These are phyloP conservation scores for Panopea generosa DNA, from an alignment of 2,888 invertebrate species.

Conservation along the genomic window DNA sequence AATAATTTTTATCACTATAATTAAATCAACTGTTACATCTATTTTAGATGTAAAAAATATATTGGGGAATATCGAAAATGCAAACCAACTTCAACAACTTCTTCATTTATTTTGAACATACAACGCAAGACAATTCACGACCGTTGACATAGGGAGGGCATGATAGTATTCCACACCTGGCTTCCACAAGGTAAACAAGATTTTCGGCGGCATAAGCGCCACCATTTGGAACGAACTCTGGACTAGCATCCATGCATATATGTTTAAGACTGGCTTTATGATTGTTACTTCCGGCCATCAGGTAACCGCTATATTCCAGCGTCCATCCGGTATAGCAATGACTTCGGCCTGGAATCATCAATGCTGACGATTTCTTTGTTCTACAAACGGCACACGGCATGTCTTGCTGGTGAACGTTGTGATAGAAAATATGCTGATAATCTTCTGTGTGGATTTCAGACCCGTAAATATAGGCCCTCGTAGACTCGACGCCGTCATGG, in stretches of 20 bases:
- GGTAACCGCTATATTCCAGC: constrained; percentile 10
- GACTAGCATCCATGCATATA: constrained; percentile 16
- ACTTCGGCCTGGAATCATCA: constrained; percentile 15
- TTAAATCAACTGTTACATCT: no score
- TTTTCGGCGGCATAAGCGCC: constrained; percentile 16
- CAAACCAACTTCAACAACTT: no score
- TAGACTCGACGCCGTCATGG: neutral
- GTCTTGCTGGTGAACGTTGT: constrained; percentile 15
- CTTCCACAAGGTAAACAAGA: constrained; percentile 15
- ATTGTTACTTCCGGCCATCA: neutral
- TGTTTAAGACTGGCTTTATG: neutral
- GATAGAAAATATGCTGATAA: neutral
- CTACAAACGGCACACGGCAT: constrained; percentile 29
- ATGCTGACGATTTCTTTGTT: neutral
- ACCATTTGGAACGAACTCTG: constrained; percentile 23
- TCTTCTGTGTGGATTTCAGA: constrained; percentile 21
- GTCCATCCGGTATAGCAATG: constrained; percentile 28
- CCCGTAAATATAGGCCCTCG: constrained; percentile 1
- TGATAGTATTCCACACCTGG: constrained; percentile 13
- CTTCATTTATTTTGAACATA: constrained; percentile 11
- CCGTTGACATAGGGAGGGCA: constrained; percentile 22
- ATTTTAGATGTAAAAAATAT: no score
- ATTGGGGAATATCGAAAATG: no score
- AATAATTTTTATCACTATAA: no score
- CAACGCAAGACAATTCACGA: constrained; percentile 21